These are phyloP conservation scores for Odontophorus gujanensis DNA, from an alignment of 2,113 vertebrate genomes.

Conservation along the genomic window DNA sequence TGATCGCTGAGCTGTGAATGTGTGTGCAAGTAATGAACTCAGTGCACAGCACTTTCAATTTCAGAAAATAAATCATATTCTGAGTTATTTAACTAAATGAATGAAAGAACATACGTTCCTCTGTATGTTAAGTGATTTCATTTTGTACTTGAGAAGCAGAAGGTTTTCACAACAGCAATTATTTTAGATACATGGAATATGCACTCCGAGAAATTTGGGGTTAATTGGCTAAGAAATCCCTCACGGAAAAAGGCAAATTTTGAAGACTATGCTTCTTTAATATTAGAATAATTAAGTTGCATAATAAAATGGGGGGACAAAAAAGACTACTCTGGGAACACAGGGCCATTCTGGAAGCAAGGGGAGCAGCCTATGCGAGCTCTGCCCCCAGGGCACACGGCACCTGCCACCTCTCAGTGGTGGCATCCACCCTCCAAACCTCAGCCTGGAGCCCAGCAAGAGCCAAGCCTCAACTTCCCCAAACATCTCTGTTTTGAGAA, in stretches of 20 bases:
- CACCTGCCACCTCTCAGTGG: neutral
- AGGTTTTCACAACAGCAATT: neutral
- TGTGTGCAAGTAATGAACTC: neutral
- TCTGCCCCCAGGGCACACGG: neutral
- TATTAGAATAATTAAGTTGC: neutral
- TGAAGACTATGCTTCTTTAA: neutral
- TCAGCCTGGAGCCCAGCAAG: neutral
- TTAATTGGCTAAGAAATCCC: neutral
- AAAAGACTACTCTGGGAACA: neutral
- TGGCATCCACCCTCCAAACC: rapidly evolving
- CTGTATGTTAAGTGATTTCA: neutral
- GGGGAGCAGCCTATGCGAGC: neutral
- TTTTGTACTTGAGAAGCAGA: neutral
- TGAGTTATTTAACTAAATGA: neutral
- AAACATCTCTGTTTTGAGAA: neutral
- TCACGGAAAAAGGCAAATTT: neutral
- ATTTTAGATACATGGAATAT: neutral
- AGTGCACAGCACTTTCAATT: neutral
- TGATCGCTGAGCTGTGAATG: neutral
- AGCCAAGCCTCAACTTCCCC: neutral
- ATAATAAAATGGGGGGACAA: neutral
- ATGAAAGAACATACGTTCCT: neutral
- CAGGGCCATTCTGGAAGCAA: neutral
- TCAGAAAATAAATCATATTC: neutral
- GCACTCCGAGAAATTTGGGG: neutral